These are phyloP conservation scores for Brachypodius melanocephalos DNA, from an alignment of 2,113 vertebrate genomes.

Conservation along the genomic window DNA sequence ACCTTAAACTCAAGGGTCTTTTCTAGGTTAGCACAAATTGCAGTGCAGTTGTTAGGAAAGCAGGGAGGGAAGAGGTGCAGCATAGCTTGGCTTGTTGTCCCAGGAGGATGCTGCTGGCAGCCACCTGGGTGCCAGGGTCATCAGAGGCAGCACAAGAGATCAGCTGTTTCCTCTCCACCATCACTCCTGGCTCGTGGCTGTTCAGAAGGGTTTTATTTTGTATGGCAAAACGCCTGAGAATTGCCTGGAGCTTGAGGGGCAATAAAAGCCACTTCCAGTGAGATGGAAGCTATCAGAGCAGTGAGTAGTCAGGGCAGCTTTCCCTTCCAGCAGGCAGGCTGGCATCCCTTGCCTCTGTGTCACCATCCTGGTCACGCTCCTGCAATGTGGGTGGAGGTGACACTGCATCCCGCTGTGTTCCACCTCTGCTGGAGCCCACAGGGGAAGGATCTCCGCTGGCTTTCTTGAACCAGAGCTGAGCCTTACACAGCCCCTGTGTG, in stretches of 20 bases:
- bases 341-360: fast-evolving
- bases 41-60: not conserved
- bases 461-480: not conserved
- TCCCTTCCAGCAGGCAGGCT: not conserved
- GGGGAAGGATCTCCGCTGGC: not conserved
- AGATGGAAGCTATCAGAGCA: not conserved
- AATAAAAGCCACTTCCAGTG: not conserved
- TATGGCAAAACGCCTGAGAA: not conserved
- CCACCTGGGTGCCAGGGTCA: not conserved
- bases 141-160: not conserved
- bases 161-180: not conserved
- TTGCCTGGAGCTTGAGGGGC: not conserved
- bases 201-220: not conserved
- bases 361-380: no score
- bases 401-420: fast-evolving
- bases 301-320: not conserved
- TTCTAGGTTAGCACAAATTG: not conserved
- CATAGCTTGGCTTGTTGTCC: not conserved
- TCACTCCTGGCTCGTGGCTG: not conserved
- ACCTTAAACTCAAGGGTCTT: not conserved
- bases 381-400: not conserved
- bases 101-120: not conserved
- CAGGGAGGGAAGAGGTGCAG: not conserved
- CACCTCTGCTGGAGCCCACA: not conserved
- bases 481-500: not conserved